Percentiles rank a stretch among this genome's conserved stretches.
Evolutionary conservation across 2,888 invertebrate species (phyloP).

Genomic region (Ethmia dodecea): DNA sequence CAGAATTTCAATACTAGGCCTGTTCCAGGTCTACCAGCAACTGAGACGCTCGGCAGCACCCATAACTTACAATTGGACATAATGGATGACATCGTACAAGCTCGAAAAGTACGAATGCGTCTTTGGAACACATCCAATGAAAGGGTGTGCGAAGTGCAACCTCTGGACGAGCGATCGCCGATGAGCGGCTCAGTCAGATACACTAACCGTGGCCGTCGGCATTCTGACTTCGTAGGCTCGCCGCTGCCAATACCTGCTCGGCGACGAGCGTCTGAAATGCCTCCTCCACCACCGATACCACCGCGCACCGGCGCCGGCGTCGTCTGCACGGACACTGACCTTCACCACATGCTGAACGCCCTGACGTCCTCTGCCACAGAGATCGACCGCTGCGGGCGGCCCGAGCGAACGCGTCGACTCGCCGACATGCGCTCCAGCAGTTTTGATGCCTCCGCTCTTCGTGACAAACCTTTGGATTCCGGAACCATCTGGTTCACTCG

Average conservation of each 20-base stretch:
- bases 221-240: constrained; percentile 83
- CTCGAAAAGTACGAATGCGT: constrained; percentile 89
- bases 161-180: constrained; percentile 82
- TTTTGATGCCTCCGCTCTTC: constrained; percentile 87
- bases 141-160: constrained; percentile 89
- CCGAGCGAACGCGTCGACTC: constrained; percentile 77
- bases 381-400: constrained; percentile 82
- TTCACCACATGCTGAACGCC: constrained; percentile 86
- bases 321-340: constrained; percentile 88
- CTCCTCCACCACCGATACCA: constrained; percentile 78
- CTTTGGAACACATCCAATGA: constrained; percentile 90
- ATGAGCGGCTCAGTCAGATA: constrained; percentile 76
- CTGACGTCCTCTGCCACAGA: constrained; percentile 90
- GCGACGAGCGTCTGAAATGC: constrained; percentile 84
- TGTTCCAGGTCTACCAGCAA: constrained; percentile 81
- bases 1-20: too few relatives aligned
- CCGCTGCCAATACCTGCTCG: constrained; percentile 79
- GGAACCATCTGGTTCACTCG: constrained; percentile 87
- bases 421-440: constrained; percentile 89
- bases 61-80: constrained; percentile 91
- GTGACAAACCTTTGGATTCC: constrained; percentile 57
- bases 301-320: constrained; percentile 77
- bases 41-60: constrained; percentile 84
- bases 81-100: constrained; percentile 92
- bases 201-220: constrained; percentile 80